Base-by-base conservation (phyloP, 2,888 invertebrate genomes). In the Chrysomela aeneicollis region DNA sequence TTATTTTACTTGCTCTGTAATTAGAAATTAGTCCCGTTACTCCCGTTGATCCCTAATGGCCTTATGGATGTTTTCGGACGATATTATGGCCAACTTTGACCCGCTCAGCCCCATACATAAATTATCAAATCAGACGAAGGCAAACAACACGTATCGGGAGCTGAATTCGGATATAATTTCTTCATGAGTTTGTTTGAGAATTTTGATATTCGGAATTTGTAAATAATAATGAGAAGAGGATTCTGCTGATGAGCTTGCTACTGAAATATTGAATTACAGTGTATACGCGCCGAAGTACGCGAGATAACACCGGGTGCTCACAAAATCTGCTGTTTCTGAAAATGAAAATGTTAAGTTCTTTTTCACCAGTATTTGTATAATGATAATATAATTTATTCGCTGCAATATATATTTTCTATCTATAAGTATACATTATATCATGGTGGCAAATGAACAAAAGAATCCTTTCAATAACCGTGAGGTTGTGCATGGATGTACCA, bases 1-100 rank as follows among this genome's bases (percentile, higher is more conserved):
- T 76, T 77, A 75, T 78, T 78, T 78, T 78, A 77, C 77, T 77
- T 78, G 75, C 76, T 72, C 76, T 74, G 68, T 74, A 76, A 77
- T 77, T 76, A 73, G 76, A 75, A 77, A 77, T 77, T 76, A 77
- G 76, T 74, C 76, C 76, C 72, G 74, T 76, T 77, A 77, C 76
- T 74, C 76, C 76, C 72, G 74, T 76, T 77, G 77, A 75, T 76
- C 77, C 77, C 77, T 76, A 75, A 75, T 73, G 74, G 73, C 75
- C 77, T 71, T 74, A 75, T 74, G 74, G 74, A 77, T 76, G 76
- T 75, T 73, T 74, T 68, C 71, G 74, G 74, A 74, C 75, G 74
- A 76, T 76, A 76, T 76, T 74, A 76, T 71, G 73, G 72, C 71
- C 67, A 63, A 72, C 64, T 67, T 71, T 73, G 72, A 73, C 72